Evolutionary conservation across 37 sponge, comb jelly and placozoan species (phyloP), one percentile per base, ranked within the genome.

Genomic region (Lycopodina hypogea): DNA sequence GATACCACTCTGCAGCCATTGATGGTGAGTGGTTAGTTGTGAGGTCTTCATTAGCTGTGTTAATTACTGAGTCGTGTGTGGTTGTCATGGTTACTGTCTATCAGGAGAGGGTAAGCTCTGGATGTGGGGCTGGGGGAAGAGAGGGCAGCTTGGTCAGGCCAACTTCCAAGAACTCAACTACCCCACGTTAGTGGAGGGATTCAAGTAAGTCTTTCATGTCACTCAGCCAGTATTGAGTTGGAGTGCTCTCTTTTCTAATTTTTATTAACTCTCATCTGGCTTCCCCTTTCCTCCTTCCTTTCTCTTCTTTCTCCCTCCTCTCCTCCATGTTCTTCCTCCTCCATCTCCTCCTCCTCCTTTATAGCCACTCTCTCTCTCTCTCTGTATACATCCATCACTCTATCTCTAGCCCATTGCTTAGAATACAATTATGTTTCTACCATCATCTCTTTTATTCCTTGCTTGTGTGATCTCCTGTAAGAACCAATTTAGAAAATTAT

Each of bases 111-210:
- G 94, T 1, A 19, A 35, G 17, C 30, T 93, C 72, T 87, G 39
- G 36, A 86, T 83, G 81, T 93, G 94, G 94, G 94, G 94, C 0
- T 78, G 84, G 75, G 85, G 88, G 51, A 83, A 57, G 1, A 67
- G 80, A 42, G 90, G 93, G 15, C 93, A 95, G 71, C 83, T 92
- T 23, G 96, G 93, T 11, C 80, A 69, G 59, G 86, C 85, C 34
- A 88, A 89, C 40, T 42, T 23, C 8, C 75, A 53, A 21, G 64
- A 87, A 32, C 57, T 23, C 36, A 39, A 58, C 45, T 17, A 34
- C 23, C 93, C 93, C 34, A 56, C 64, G 0, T 58, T 57, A 19
- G 92, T 91, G 8, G 77, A 79, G 35, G 74, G 50, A 2, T 71
- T 83, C 77, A 83, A 76, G 81, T 88, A 33, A 88, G 86, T 78